phyloP scores from a whole-genome alignment of 2,797 vertebrate genomes.

The Ceryle rudis region DNA sequence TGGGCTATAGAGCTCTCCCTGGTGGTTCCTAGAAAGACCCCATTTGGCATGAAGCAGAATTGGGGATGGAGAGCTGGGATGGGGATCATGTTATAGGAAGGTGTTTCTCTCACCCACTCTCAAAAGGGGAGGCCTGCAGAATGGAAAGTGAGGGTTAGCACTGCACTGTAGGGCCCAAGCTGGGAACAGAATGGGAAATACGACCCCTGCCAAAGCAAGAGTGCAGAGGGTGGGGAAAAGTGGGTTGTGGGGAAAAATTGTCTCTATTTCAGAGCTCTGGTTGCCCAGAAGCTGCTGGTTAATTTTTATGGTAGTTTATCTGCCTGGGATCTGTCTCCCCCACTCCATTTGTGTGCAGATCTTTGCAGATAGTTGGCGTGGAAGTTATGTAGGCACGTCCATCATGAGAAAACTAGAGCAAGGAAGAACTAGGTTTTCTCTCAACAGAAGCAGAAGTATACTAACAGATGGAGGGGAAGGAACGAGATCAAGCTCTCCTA shows the following conservation, averaged over 20 bases:
- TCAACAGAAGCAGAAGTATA: conserved; percentile 43
- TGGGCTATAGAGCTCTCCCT: not conserved
- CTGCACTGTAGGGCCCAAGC: conserved; percentile 53
- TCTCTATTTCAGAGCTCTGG: not conserved
- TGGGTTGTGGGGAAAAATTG: not conserved
- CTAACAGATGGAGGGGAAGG: conserved; percentile 48
- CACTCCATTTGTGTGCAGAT: conserved; percentile 58
- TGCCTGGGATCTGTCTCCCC: conserved; percentile 53
- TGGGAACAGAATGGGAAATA: conserved; percentile 17
- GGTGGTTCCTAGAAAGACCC: not conserved
- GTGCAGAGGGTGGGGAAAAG: not conserved
- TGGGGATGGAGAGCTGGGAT: not conserved
- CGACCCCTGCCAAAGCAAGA: not conserved
- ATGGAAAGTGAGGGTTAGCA: not conserved
- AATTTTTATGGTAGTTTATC: conserved; percentile 13
- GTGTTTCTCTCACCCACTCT: not conserved
- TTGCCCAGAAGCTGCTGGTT: conserved; percentile 13
- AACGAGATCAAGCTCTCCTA: conserved; percentile 62
- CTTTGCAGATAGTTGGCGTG: conserved; percentile 56
- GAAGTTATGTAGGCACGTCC: conserved; percentile 35
- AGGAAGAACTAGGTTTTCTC: conserved; percentile 55
- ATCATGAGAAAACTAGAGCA: conserved; percentile 55
- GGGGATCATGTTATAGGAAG: not conserved
- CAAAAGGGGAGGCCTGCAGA: not conserved
- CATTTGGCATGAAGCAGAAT: not conserved